Evolutionary conservation across 2,888 invertebrate species (phyloP), one percentile per base, ranked within the genome.

Genomic region (Hecatera dysodea): DNA sequence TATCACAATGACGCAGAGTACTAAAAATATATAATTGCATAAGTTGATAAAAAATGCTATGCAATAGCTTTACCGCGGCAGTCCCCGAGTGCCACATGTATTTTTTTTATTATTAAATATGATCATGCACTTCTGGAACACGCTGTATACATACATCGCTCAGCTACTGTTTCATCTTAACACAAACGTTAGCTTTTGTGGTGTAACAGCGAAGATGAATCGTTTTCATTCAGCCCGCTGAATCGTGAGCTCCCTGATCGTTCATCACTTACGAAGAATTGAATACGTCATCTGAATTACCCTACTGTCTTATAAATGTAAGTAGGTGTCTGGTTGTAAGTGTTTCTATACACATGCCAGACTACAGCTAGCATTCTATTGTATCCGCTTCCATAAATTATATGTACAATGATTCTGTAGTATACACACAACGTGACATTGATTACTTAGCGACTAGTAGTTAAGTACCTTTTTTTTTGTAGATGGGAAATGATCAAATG

Each of bases 221-320:
- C 83, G 80, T 74, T 88, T 88, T 83, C 85, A 87, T 89, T 87
- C 88, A 87, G 53, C 50, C 36, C 67, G 76, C 77, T 80, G 86
- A 88, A 84, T 86, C 76, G 76, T 78, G 81, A 79, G 81, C 83
- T 81, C 72, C 56, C 72, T 80, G 74, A 76, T 89, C 89, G 84
- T 90, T 82, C 86, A 90, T 90, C 89, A 89, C 81, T 83, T 83
- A 74, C 77, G 72, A 84, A 81, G 86, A 83, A 87, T 84, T 84
- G 86, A 87, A 86, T 86, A 83, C 86, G 78, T 84, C 83, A 80
- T 80, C 67, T 69, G 62, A 72, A 84, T 83, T 79, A 84, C 75
- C 82, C 72, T 84, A 74, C 50, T 39, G 48, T 73, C 50, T 33
- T 60, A 64, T 59, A 52, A 55, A 62, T 52, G 48, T 55, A 65